Evolutionary conservation across 1,140 invertebrate species (phyloP).

Genomic region (Sitophilus oryzae): DNA sequence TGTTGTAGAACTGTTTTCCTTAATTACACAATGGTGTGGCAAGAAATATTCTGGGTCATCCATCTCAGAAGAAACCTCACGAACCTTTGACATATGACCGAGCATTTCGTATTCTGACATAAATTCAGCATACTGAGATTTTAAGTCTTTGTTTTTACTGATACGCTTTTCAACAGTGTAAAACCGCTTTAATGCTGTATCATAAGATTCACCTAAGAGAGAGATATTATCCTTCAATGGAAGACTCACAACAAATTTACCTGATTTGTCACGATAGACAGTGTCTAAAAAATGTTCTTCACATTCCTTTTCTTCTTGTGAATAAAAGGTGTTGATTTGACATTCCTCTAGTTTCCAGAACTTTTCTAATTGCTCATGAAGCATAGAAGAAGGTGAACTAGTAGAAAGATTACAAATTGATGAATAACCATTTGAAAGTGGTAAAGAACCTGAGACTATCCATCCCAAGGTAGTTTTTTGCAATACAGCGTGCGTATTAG

Average conservation of each 20-base stretch:
- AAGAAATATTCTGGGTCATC: background rate
- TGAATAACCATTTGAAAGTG: background rate
- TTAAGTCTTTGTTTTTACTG: constrained; percentile 10
- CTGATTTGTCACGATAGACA: background rate
- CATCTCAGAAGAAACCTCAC: background rate
- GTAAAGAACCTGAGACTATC: background rate
- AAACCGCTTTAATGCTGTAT: constrained; percentile 21
- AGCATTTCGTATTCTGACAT: constrained; percentile 39
- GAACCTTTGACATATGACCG: constrained; percentile 28
- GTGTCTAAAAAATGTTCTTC: constrained; percentile 5
- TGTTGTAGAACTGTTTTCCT: background rate
- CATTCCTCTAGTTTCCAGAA: constrained; percentile 8
- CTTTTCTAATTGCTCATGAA: background rate
- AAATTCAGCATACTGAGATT: background rate
- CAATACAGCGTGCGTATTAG: background rate
- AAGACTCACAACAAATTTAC: constrained; percentile 4
- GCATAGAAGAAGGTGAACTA: background rate
- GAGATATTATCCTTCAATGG: background rate
- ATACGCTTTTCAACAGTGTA: constrained; percentile 29
- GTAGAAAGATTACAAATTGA: no score
- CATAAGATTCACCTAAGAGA: background rate
- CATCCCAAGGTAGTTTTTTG: background rate
- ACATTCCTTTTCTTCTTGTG: constrained; percentile 3
- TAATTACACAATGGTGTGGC: constrained; percentile 36
- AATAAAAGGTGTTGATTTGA: background rate